phyloP scores from a whole-genome alignment of 35 echinoderm and acorn worm species.

The Strongylocentrotus purpuratus region DNA sequence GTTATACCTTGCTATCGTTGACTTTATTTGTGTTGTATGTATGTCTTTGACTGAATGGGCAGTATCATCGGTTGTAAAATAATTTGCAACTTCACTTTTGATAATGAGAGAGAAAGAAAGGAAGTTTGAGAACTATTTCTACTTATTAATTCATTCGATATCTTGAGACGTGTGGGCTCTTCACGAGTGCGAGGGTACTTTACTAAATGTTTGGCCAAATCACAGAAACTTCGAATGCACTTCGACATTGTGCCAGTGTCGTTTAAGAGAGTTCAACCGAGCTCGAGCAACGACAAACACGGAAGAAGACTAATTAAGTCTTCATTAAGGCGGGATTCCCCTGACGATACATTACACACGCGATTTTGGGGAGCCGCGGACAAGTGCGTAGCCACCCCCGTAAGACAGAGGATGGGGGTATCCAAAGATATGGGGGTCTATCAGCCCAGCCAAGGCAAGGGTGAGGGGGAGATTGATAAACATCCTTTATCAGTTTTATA shows the following conservation, averaged over 20 bases:
- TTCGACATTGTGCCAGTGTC: neutral
- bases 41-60: neutral
- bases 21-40: too few species aligned
- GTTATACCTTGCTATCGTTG: too few species aligned
- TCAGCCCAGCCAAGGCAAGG: neutral
- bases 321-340: conserved; percentile 31
- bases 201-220: neutral
- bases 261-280: neutral
- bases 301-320: conserved; percentile 52
- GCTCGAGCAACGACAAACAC: conserved; percentile 24
- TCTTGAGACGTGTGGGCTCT: conserved; percentile 1
- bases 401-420: neutral
- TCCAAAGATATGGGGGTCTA: neutral
- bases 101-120: neutral
- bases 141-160: neutral
- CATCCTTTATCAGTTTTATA: neutral
- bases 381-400: neutral
- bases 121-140: neutral
- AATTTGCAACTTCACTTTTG: neutral
- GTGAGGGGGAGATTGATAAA: neutral
- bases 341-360: conserved; percentile 16
- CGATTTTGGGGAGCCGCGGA: neutral
- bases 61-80: neutral
- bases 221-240: conserved; percentile 12
- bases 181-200: neutral